A percentile compares a stretch with the other conserved stretches of the same genome.
Conservation (phyloP, 2,113 vertebrate species). For the Dasyurus viverrinus region DNA sequence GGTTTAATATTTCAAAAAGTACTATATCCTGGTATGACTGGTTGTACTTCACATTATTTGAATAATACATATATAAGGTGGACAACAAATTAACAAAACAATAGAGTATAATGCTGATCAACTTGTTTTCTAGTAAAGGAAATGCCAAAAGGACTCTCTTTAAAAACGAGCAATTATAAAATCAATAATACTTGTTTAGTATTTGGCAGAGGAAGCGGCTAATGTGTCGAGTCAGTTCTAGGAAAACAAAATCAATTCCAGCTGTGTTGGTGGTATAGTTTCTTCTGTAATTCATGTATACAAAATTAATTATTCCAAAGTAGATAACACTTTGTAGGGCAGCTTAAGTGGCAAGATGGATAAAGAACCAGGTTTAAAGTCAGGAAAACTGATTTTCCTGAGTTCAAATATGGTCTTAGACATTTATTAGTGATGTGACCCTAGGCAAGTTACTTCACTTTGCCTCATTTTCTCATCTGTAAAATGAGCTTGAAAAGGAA, state of each 20-base stretch:
- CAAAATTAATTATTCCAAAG: conserved; percentile 43
- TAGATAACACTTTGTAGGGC: neutral
- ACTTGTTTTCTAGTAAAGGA: conserved; percentile 61
- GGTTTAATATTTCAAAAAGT: conserved; percentile 59
- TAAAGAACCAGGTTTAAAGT: neutral
- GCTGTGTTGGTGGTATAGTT: conserved; percentile 2
- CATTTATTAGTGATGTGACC: too few species aligned
- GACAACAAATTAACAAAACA: conserved; percentile 36
- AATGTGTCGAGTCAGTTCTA: conserved; percentile 59
- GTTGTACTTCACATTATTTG: conserved; percentile 25
- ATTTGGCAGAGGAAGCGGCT: conserved; percentile 63
- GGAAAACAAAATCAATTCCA: conserved; percentile 67
- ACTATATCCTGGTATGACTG: conserved; percentile 12
- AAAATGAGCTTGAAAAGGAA: neutral
- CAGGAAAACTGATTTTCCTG: neutral
- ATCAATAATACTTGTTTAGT: conserved; percentile 66
- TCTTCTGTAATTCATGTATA: conserved; percentile 44
- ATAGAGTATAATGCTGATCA: conserved; percentile 39
- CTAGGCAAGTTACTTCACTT: too few species aligned
- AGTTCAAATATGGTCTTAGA: too few species aligned
- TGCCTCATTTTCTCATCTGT: neutral
- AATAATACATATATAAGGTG: conserved; percentile 23
- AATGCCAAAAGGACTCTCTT: conserved; percentile 33
- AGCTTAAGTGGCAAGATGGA: neutral
- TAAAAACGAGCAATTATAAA: conserved; percentile 61